Evolutionary conservation across 1,140 invertebrate species (phyloP).

Genomic region (Helicoverpa zea): DNA sequence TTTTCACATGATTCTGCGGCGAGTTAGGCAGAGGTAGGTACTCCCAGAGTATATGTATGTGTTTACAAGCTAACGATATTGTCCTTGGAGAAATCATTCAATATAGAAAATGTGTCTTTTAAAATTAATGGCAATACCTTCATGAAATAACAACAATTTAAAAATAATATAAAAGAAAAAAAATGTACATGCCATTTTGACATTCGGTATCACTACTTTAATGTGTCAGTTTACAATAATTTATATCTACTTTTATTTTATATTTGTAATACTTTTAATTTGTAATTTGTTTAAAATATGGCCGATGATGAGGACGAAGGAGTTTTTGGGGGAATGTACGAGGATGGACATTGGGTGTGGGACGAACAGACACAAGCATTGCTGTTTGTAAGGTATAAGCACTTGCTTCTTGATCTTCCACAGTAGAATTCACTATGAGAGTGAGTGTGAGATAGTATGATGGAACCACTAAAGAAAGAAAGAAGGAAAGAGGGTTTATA

Average conservation of each 20-base stretch:
- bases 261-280: conserved; percentile 50
- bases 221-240: not conserved
- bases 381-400: conserved; percentile 76
- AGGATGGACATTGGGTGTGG: conserved; percentile 86
- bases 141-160: too few relatives aligned
- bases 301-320: conserved; percentile 82
- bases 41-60: too few relatives aligned
- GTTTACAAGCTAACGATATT: too few relatives aligned
- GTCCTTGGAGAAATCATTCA: too few relatives aligned
- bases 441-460: too few relatives aligned
- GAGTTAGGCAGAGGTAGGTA: too few relatives aligned
- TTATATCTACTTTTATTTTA: not conserved
- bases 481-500: too few relatives aligned
- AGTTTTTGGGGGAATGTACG: conserved; percentile 76
- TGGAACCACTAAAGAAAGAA: too few relatives aligned
- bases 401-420: not conserved
- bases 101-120: too few relatives aligned
- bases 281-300: conserved; percentile 56
- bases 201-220: too few relatives aligned
- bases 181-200: not conserved
- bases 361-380: conserved; percentile 79
- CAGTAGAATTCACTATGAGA: not conserved
- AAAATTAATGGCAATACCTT: too few relatives aligned
- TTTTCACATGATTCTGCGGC: not conserved
- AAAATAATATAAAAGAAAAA: not conserved